Percentiles rank a stretch among this genome's conserved stretches.
Conservation (phyloP, 1,140 invertebrate species). For the Achroia grisella region DNA sequence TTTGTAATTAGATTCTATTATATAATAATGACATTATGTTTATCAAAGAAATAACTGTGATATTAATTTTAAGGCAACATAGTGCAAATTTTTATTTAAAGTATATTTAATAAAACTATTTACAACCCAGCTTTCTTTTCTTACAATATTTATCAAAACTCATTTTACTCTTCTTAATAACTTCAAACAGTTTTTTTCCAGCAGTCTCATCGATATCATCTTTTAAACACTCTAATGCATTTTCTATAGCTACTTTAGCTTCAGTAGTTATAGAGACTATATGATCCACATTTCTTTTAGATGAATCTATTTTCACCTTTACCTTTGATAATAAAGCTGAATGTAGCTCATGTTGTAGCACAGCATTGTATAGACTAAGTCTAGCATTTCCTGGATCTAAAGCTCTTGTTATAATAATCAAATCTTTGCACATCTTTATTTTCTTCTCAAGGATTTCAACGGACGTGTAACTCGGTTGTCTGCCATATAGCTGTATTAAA, state of each 20-base stretch:
- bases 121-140: constrained; percentile 40
- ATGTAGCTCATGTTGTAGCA: constrained; percentile 80
- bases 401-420: constrained; percentile 76
- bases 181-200: constrained; percentile 49
- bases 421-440: constrained; percentile 78
- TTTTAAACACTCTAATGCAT: constrained; percentile 41
- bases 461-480: constrained; percentile 75
- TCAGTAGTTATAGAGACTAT: constrained; percentile 38
- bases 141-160: constrained; percentile 50
- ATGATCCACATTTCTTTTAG: constrained; percentile 30
- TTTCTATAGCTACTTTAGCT: constrained; percentile 44
- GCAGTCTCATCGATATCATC: constrained; percentile 63
- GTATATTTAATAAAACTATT: constrained; percentile 12
- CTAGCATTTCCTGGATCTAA: constrained; percentile 82
- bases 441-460: constrained; percentile 78
- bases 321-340: constrained; percentile 74
- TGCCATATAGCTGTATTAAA: constrained; percentile 83
- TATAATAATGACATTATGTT: constrained; percentile 10
- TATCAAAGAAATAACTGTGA: constrained; percentile 32
- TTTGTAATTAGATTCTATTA: not conserved
- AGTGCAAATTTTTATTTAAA: not conserved
- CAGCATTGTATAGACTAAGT: constrained; percentile 81
- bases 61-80: constrained; percentile 18
- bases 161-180: constrained; percentile 51
- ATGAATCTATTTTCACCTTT: constrained; percentile 59